These are phyloP conservation scores for Chloroclystis v-ata DNA, from an alignment of 2,888 invertebrate genomes.

Conservation along the genomic window DNA sequence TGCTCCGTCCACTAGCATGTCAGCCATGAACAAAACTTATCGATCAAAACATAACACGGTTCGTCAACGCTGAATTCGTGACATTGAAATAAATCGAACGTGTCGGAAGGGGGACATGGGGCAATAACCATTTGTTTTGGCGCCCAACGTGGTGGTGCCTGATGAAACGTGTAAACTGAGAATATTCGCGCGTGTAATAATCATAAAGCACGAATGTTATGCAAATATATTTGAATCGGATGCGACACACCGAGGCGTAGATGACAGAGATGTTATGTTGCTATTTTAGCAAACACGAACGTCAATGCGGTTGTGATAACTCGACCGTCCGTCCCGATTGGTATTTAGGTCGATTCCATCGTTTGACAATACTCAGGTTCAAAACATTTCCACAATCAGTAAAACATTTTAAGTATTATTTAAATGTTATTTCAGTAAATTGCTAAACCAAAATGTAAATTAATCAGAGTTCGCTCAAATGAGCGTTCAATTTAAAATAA, in stretches of 20 bases:
- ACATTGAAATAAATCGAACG: slow-evolving; percentile 27
- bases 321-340: slow-evolving; percentile 21
- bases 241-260: slow-evolving; percentile 13
- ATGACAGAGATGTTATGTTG: slow-evolving; percentile 17
- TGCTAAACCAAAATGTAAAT: too few species aligned
- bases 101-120: slow-evolving; percentile 20
- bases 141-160: slow-evolving; percentile 40
- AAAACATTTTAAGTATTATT: too few species aligned
- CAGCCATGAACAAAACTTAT: slow-evolving; percentile 20
- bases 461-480: not conserved
- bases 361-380: slow-evolving; percentile 16
- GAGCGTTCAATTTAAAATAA: slow-evolving; percentile 2
- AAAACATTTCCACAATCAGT: too few species aligned
- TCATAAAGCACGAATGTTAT: slow-evolving; percentile 24
- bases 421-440: too few species aligned
- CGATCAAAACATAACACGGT: slow-evolving; percentile 23
- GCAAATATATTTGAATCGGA: slow-evolving; percentile 10
- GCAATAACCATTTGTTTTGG: slow-evolving; percentile 41
- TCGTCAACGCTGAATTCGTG: slow-evolving; percentile 26
- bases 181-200: slow-evolving; percentile 21
- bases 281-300: slow-evolving; percentile 19
- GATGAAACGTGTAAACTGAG: slow-evolving; percentile 36
- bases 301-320: slow-evolving; percentile 20
- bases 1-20: slow-evolving; percentile 7
- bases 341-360: slow-evolving; percentile 25